Conservation (phyloP, 1,140 invertebrate genomes). For the Zaprionus inermis region DNA sequence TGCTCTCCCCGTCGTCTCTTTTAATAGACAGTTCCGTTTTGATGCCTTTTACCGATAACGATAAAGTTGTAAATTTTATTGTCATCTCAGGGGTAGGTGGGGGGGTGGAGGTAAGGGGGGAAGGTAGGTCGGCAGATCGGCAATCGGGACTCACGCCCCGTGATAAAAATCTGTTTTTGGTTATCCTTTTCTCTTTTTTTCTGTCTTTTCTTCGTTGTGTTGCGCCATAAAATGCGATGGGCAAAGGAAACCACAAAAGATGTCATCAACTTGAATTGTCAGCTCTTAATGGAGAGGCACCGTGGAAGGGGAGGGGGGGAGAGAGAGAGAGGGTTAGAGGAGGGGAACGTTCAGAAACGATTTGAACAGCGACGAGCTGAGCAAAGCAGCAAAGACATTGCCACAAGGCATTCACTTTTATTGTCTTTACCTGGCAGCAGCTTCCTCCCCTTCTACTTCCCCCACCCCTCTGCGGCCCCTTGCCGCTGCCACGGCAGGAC, state of each 20-base stretch:
- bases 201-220: slow-evolving; percentile 1
- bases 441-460: not conserved
- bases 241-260: slow-evolving; percentile 65
- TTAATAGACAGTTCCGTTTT: slow-evolving; percentile 77
- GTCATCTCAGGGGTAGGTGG: slow-evolving; percentile 16
- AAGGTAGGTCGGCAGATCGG: not conserved
- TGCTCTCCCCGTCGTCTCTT: slow-evolving; percentile 3
- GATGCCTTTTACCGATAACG: slow-evolving; percentile 59
- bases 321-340: not conserved
- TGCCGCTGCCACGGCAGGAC: slow-evolving; percentile 31
- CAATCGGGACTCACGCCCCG: slow-evolving; percentile 35
- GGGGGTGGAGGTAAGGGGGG: slow-evolving; percentile 10
- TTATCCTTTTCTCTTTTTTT: slow-evolving; percentile 65
- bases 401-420: slow-evolving; percentile 66
- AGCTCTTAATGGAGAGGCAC: slow-evolving; percentile 54
- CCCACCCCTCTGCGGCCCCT: not conserved
- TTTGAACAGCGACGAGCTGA: slow-evolving; percentile 4
- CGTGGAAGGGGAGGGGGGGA: not conserved
- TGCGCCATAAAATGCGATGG: slow-evolving; percentile 39
- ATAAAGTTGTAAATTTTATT: slow-evolving; percentile 78
- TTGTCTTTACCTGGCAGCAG: slow-evolving; percentile 70
- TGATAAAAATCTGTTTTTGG: slow-evolving; percentile 39
- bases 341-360: slow-evolving; percentile 17
- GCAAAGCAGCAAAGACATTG: slow-evolving; percentile 19
- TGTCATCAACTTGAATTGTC: slow-evolving; percentile 79